Percentiles rank a stretch among this genome's conserved stretches.
phyloP scores from a whole-genome alignment of 23 tunicate species.

The Ascidia mentula region DNA sequence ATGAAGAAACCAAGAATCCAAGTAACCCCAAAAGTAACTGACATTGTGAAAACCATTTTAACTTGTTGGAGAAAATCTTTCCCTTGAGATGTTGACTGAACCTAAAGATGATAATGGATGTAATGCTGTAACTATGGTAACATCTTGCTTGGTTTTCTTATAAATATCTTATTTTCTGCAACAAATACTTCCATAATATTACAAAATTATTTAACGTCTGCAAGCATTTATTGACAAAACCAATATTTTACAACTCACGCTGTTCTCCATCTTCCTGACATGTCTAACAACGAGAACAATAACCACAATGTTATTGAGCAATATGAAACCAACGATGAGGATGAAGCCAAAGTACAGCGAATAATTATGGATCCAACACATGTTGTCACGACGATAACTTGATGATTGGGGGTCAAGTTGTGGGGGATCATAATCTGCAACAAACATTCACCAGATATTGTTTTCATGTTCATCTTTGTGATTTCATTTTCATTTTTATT shows the following conservation, averaged over 20 bases:
- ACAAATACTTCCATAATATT: background rate
- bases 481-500: too few relatives aligned
- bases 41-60: slow-evolving; percentile 29
- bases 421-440: background rate
- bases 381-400: background rate
- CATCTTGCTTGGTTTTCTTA: too few relatives aligned
- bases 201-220: background rate
- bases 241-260: background rate
- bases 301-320: background rate
- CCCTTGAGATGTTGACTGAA: background rate
- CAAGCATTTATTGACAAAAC: background rate
- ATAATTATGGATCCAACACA: background rate
- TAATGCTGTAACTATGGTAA: too few relatives aligned
- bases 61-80: background rate
- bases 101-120: too few relatives aligned
- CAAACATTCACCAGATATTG: too few relatives aligned
- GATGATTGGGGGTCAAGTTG: slow-evolving; percentile 2
- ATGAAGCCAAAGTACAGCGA: background rate
- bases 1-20: slow-evolving; percentile 42
- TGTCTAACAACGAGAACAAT: background rate
- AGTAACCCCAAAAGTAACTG: slow-evolving; percentile 38
- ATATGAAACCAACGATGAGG: background rate
- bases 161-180: too few relatives aligned
- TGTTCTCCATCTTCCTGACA: background rate
- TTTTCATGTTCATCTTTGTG: too few relatives aligned